phyloP scores from a whole-genome alignment of 1,140 invertebrate species.

The Drosophila insularis region DNA sequence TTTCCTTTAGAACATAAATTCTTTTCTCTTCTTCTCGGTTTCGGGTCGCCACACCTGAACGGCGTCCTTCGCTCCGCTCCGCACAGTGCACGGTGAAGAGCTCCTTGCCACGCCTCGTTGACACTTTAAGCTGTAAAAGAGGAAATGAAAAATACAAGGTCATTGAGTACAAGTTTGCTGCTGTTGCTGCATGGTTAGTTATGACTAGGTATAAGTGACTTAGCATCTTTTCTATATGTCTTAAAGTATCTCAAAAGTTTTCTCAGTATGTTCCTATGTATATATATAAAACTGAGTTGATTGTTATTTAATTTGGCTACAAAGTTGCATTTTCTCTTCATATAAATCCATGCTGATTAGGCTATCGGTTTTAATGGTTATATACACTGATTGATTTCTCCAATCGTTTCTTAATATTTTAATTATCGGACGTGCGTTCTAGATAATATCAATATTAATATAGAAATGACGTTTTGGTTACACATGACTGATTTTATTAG shows the following conservation, averaged over 20 bases:
- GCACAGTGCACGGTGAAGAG: conserved; percentile 10
- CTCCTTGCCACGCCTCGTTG: conserved; percentile 41
- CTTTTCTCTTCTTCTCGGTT: conserved; percentile 21
- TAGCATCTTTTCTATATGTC: background rate
- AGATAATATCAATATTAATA: conserved; percentile 42
- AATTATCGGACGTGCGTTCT: background rate
- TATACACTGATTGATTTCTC: background rate
- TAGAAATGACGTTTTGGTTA: conserved; percentile 33
- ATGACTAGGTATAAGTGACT: conserved; percentile 14
- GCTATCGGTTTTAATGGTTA: no score
- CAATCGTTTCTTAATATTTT: background rate
- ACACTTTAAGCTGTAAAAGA: conserved; percentile 74
- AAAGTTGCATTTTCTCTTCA: background rate
- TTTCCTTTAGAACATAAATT: conserved; percentile 57
- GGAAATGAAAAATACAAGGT: conserved; percentile 74
- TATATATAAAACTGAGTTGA: no score
- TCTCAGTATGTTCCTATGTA: no score
- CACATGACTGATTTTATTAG: conserved; percentile 48
- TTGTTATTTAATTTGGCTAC: background rate
- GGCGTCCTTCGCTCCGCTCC: conserved; percentile 39
- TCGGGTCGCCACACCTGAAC: conserved; percentile 20
- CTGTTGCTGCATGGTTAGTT: background rate
- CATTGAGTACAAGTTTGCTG: conserved; percentile 46
- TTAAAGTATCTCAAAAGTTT: conserved; percentile 17
- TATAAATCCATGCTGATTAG: no score